Base-by-base conservation (phyloP, 2,113 vertebrate species). In the Nothocercus nigrocapillus region DNA sequence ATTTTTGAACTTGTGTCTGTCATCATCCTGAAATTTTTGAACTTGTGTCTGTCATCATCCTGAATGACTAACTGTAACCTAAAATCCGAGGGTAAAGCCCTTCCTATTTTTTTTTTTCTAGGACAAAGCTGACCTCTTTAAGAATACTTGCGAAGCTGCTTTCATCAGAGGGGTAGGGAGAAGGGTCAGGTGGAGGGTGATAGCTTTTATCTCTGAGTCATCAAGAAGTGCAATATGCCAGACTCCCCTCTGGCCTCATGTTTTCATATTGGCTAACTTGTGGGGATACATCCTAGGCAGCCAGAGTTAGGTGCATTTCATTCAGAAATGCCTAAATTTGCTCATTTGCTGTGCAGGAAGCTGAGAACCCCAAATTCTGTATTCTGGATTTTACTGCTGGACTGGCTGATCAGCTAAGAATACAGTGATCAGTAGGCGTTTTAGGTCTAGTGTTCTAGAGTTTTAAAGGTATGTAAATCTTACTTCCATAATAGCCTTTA, bases 201-300 rank as follows among this genome's bases (percentile, higher is more conserved):
- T 64, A 12, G 6, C 11, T 54, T 45, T 85, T 66, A 38, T 38
- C 17, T 70, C 42, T 6, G 11, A 80, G 67, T 42, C 7, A 16
- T 3, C 0, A 25, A 85, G 51, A 68, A 72, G 18, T 27, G 44
- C 42, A 82, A 27, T 6, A 15, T 54, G 30, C 51, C 47, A 63
- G 30, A 63, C 12, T 70, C 21, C 11, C 13, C 38, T 77, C 56
- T 88, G 14, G 61, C 38, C 12, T 92, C 1, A 0, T 3, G 3
- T 1, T 88, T 62, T 83, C 28, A 5, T 24, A 11, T 53, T 6
- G 0, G 24, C 12, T 89, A 34, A 61, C 1, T 1, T 1, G 59
- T 20, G 13, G 28, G 8, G 21, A 76, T 34, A 69, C 25, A 64
- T 42, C 28, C 58, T 53, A 53, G 34, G 11, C 14, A 73, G 22